These are phyloP conservation scores for Heteropelma amictum DNA, from an alignment of 2,888 invertebrate genomes.

Conservation along the genomic window DNA sequence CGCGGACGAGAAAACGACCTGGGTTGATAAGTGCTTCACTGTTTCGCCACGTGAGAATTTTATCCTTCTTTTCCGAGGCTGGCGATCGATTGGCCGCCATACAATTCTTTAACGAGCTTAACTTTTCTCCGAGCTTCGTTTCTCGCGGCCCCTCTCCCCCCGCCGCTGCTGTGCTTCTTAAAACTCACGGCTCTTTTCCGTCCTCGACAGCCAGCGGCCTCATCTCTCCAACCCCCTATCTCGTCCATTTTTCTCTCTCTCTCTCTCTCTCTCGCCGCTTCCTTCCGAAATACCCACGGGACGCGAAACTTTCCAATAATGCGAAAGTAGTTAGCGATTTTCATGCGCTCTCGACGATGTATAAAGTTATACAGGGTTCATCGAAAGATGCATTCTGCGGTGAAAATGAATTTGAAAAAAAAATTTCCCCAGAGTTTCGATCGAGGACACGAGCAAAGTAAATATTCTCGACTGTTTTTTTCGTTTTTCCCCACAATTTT, in stretches of 20 bases:
- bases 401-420: slow-evolving; percentile 2
- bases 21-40: slow-evolving; percentile 54
- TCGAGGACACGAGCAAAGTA: neutral
- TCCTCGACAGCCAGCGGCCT: slow-evolving; percentile 32
- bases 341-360: slow-evolving; percentile 51
- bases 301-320: slow-evolving; percentile 67
- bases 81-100: slow-evolving; percentile 63
- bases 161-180: too few relatives aligned
- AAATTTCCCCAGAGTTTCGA: neutral
- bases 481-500: neutral
- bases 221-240: slow-evolving; percentile 15
- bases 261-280: neutral
- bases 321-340: slow-evolving; percentile 66
- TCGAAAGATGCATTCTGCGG: neutral
- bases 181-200: slow-evolving; percentile 34
- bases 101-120: slow-evolving; percentile 69
- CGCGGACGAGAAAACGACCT: slow-evolving; percentile 41
- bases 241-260: slow-evolving; percentile 35
- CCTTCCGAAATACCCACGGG: slow-evolving; percentile 34
- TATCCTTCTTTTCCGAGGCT: slow-evolving; percentile 54
- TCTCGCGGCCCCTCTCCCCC: slow-evolving; percentile 25
- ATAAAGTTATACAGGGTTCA: slow-evolving; percentile 35
- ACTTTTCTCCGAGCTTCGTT: slow-evolving; percentile 61
- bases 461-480: neutral
- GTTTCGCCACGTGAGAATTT: slow-evolving; percentile 65